Evolutionary conservation across 2,888 invertebrate species (phyloP), one percentile per base, ranked within the genome.

Genomic region (Hololepta plana): DNA sequence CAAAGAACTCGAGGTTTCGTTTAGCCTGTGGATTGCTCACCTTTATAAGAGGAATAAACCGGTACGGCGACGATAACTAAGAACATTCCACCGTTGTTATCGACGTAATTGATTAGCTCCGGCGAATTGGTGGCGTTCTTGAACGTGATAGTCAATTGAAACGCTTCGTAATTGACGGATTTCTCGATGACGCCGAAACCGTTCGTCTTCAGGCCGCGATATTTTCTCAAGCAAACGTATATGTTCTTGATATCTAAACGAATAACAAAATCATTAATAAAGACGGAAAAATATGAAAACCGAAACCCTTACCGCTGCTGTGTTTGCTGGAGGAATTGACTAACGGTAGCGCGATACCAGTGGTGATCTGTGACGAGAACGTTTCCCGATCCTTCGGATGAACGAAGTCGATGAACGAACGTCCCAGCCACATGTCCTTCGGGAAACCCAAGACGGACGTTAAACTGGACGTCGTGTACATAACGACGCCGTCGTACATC

Each of bases 341-440:
- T 12, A 64, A 62, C n/a, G 72, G 71, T 15, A 64, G 53, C 0
- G 65, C 62, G 33, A 75, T 53, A 16, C 69, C 70, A 2, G 60
- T 69, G 0, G 74, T 72, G 30, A 84, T 73, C 53, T 79, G 75
- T 32, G 71, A 72, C 10, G 75, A 73, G 45, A 90, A 77, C 0
- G 72, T 72, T 27, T 66, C 61, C 32, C 73, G 59, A 43, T 73
- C 72, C 51, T 71, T 76, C 2, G 76, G 72, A 51, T 87, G 82
- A 1, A 90, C 64, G 44, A 85, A 87, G 42, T 88, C 84, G 28
- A 82, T 79, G 42, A 90, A 82, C 0, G 80, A 79, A 26, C 80
- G 62, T 3, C 84, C 85, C 15, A 77, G 53, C 82, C 84, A 85
- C 69, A 81, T 77, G 34, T 82, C 77, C 37, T 72, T 70, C 0